A percentile compares a stretch with the other conserved stretches of the same genome.
phyloP scores from a whole-genome alignment of 2,888 invertebrate species.

The Dione vanillae region DNA sequence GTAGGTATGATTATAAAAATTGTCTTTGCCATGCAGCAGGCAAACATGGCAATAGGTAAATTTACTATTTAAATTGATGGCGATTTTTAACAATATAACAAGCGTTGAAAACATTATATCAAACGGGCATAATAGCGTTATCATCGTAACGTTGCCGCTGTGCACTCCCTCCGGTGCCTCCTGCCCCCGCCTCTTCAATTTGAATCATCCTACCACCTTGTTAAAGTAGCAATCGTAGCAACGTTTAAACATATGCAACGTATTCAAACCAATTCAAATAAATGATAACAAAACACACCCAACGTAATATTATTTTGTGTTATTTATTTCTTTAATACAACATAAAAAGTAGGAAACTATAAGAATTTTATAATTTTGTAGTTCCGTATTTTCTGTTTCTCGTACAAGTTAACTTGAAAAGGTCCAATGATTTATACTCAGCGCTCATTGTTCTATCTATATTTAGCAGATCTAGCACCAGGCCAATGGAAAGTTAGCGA shows the following conservation, averaged over 20 bases:
- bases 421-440: conserved; percentile 64
- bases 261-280: conserved; percentile 65
- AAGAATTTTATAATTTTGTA: not conserved
- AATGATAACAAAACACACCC: conserved; percentile 56
- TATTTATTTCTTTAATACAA: conserved; percentile 58
- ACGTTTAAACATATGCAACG: conserved; percentile 56
- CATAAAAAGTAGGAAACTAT: conserved; percentile 46
- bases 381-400: not conserved
- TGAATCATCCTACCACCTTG: conserved; percentile 63
- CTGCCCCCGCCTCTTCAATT: conserved; percentile 70
- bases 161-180: conserved; percentile 74
- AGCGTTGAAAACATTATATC: conserved; percentile 57
- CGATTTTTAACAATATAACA: conserved; percentile 45
- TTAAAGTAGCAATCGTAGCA: conserved; percentile 56
- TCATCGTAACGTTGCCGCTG: conserved; percentile 68
- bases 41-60: no score
- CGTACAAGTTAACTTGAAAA: conserved; percentile 46
- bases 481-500: conserved; percentile 79
- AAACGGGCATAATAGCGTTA: conserved; percentile 67
- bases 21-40: no score
- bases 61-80: not conserved
- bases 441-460: conserved; percentile 71
- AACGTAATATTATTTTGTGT: conserved; percentile 60
- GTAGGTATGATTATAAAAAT: not conserved
- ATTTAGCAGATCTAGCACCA: conserved; percentile 71